Conservation (phyloP, 2,888 invertebrate species). For the Bimastos eiseni region DNA sequence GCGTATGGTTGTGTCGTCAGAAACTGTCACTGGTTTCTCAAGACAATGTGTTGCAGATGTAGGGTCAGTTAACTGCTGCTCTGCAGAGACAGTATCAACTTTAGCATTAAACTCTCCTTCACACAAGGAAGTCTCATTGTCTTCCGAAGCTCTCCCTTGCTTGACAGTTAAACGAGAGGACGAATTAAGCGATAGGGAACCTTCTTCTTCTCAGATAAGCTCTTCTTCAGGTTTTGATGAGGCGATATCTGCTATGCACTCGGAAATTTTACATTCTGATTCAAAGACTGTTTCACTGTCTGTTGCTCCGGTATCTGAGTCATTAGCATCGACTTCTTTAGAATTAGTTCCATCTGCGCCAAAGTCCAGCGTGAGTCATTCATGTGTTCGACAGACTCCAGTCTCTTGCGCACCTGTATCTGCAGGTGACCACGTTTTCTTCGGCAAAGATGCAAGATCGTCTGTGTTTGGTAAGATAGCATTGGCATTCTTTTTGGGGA, state of each 20-base stretch:
- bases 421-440: not conserved
- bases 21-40: not conserved
- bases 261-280: conserved; percentile 13
- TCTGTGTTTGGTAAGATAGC: not conserved
- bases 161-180: not conserved
- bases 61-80: not conserved
- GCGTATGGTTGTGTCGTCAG: not conserved
- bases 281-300: not conserved
- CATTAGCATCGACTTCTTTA: not conserved
- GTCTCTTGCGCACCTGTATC: not conserved
- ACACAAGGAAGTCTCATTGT: not conserved
- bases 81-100: not conserved
- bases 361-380: not conserved
- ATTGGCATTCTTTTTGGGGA: not conserved
- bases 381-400: not conserved
- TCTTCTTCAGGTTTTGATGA: not conserved
- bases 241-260: not conserved
- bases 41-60: not conserved
- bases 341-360: not conserved
- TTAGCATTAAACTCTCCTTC: not conserved
- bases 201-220: not conserved
- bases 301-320: not conserved
- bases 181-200: conserved; percentile 2
- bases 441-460: conserved; percentile 1
- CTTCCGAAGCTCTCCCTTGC: not conserved